phyloP scores from a whole-genome alignment of 1,140 invertebrate species.

The Myzus persicae region DNA sequence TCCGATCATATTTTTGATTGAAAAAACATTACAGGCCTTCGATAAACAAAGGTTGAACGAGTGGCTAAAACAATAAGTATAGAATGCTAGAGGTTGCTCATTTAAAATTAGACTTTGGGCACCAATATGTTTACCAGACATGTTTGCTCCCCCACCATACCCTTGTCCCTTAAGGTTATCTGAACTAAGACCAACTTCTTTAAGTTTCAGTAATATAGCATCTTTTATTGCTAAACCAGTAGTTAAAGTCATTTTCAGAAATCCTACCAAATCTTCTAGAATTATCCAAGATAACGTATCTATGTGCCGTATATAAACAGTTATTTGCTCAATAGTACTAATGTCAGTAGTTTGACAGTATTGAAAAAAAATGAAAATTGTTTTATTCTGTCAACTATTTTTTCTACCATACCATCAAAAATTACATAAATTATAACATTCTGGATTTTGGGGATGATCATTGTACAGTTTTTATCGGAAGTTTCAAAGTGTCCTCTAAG shows the following conservation, averaged over 20 bases:
- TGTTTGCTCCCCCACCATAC: constrained; percentile 62
- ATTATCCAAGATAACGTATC: constrained; percentile 47
- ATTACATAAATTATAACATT: constrained; percentile 59
- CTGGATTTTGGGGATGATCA: constrained; percentile 60
- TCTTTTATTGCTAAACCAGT: constrained; percentile 60
- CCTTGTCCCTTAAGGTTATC: constrained; percentile 61
- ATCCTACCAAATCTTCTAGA: constrained; percentile 61
- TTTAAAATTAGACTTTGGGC: constrained; percentile 59
- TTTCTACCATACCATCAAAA: constrained; percentile 56
- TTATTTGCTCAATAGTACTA: constrained; percentile 60
- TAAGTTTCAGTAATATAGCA: constrained; percentile 58
- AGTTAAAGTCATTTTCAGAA: constrained; percentile 61
- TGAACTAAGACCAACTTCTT: constrained; percentile 61
- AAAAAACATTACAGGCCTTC: background rate
- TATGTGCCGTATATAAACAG: constrained; percentile 60
- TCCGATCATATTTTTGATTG: constrained; percentile 11
- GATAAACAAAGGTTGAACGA: background rate
- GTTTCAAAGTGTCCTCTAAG: background rate
- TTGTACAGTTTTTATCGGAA: constrained; percentile 57
- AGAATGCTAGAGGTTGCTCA: background rate
- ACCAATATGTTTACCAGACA: constrained; percentile 62
- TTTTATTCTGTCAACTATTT: constrained; percentile 59
- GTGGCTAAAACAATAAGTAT: constrained; percentile 14
- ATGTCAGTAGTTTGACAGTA: constrained; percentile 61
- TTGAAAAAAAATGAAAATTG: constrained; percentile 55